Evolutionary conservation across 1,140 invertebrate genomes (phyloP), one percentile per base, ranked within the genome.

Genomic region (Pissodes strobi): DNA sequence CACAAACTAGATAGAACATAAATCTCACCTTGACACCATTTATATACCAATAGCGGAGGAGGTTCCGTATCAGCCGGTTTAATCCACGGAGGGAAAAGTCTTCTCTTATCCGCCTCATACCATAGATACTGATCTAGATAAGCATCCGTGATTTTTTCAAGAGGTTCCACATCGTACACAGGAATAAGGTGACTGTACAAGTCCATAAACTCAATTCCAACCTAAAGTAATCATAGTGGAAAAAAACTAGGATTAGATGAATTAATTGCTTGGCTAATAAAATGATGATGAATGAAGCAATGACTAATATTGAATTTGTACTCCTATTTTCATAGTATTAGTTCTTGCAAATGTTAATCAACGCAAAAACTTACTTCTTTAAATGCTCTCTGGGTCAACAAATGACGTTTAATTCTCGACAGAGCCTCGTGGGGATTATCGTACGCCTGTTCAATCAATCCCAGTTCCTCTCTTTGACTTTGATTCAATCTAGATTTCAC

Each of bases 111-210:
- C 0, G 98, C 96, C 81, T 99, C 98, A 78, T 99, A 99, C 97
- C 97, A 99, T 5, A 99, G 79, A 81, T 99, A 99, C 79, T 99
- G 98, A 84, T 99, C 97, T 21, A 99, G 81, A 80, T 99, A 99
- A n/a, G 98, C 98, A 79, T 99, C 98, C 0, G 97, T 99, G 19
- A 99, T 99, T 81, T 99, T 99, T 79, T 99, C 98, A 6, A 99
- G 81, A 0, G 98, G 97, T 74, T 99, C 97, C 13, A 99, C 95
- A 76, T 99, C 97, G 76, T 99, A 99, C 0, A 99, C 97, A 0
- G 98, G 97, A 56, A 99, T 96, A 45, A 99, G 78, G 79, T 99
- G 97, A 68, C 94, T 98, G 81, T 99, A 99, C 22, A 99, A 82
- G 79, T 99, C 98, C 98, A 99, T 99, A 78, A 99, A 99, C 79